phyloP scores from a whole-genome alignment of 2,113 vertebrate species.

The Hemichromis elongatus region DNA sequence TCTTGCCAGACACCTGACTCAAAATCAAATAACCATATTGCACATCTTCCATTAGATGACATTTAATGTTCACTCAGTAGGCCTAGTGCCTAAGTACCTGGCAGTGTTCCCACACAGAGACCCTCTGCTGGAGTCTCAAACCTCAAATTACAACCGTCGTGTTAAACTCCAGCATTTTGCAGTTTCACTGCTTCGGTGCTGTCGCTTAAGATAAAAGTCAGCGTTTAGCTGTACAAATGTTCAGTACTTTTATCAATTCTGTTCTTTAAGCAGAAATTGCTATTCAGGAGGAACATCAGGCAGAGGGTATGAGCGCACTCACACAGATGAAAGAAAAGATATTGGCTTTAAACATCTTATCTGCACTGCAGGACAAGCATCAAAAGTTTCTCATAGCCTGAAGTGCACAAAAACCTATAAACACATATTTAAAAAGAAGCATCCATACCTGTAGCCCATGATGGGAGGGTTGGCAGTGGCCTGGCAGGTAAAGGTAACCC shows the following conservation, averaged over 20 bases:
- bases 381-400: neutral
- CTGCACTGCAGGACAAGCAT: neutral
- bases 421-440: neutral
- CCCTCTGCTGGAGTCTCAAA: conserved; percentile 22
- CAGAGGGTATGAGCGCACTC: neutral
- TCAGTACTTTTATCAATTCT: conserved; percentile 38
- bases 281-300: conserved; percentile 13
- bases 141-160: conserved; percentile 17
- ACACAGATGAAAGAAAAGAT: conserved; percentile 24
- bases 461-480: conserved; percentile 91
- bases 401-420: neutral
- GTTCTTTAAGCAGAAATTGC: conserved; percentile 43
- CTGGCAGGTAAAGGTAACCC: conserved; percentile 90
- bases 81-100: conserved; percentile 31
- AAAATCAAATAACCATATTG: conserved; percentile 38
- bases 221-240: conserved; percentile 18
- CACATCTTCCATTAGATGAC: conserved; percentile 35
- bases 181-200: neutral
- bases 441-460: conserved; percentile 86
- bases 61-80: conserved; percentile 39
- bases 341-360: conserved; percentile 24
- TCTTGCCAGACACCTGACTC: conserved; percentile 10
- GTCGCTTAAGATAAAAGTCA: conserved; percentile 31
- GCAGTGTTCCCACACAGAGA: conserved; percentile 29
- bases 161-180: conserved; percentile 4